Percentiles rank a stretch among this genome's conserved stretches.
Evolutionary conservation across 2,888 invertebrate species (phyloP).

Genomic region (Deroplatys truncata): DNA sequence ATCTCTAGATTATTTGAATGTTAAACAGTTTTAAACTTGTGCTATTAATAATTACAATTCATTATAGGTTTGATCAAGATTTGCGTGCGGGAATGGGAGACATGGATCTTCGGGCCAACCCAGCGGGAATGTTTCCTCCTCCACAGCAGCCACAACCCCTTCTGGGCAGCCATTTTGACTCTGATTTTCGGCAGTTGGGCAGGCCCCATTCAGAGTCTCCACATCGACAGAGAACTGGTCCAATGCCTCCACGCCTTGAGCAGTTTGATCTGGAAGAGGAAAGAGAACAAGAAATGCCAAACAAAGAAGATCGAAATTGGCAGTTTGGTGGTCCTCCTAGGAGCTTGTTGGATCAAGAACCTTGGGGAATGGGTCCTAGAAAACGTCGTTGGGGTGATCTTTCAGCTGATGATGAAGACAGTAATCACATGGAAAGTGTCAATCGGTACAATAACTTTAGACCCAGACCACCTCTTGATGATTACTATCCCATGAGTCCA

Average conservation of each 20-base stretch:
- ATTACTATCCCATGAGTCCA: not conserved
- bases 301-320: not conserved
- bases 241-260: not conserved
- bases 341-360: constrained; percentile 4
- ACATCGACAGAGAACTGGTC: not conserved
- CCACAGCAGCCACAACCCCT: not conserved
- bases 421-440: not conserved
- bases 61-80: constrained; percentile 26
- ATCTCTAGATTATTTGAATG: not conserved
- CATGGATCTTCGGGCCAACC: constrained; percentile 38
- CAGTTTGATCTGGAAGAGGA: not conserved
- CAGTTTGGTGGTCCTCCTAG: constrained; percentile 10
- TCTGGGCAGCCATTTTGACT: not conserved
- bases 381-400: constrained; percentile 15
- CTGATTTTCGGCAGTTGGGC: not conserved
- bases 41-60: not conserved
- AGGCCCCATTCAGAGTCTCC: not conserved
- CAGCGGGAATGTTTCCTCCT: constrained; percentile 6
- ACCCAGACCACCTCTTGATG: not conserved
- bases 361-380: constrained; percentile 16
- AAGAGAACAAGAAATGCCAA: not conserved
- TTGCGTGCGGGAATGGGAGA: constrained; percentile 34
- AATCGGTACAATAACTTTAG: not conserved
- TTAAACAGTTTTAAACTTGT: not conserved
- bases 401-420: not conserved